Base-by-base conservation (phyloP, 2,113 vertebrate species). In the Rhinichthys klamathensis region DNA sequence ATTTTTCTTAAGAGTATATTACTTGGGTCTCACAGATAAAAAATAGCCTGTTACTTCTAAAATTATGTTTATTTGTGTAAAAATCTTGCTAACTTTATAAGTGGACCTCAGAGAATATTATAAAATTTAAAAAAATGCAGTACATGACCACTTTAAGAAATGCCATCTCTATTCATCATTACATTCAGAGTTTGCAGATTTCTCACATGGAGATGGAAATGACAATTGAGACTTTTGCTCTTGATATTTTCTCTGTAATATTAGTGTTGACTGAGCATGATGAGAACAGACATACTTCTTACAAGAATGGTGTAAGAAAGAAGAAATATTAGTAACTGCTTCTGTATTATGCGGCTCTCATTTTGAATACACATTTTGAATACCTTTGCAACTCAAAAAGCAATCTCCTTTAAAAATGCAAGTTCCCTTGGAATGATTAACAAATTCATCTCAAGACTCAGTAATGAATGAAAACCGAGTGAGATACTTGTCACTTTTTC, bases 141-240 rank as follows among this genome's bases (percentile, higher is more conserved):
- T 54, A 7, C 16, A 21, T 56, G 54, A 56, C 18, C 18, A 7
- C 51, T 41, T 76, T 82, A 72, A 58, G 51, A 41, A 60, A 82
- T 49, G 63, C 7, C 58, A 81, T 81, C 54, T 32, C 38, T 74
- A 80, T 60, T 60, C 38, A 38, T 84, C 75, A 80, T 88, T 61
- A 18, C 63, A 83, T 67, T 35, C n/a, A 58, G 25, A 16, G 49
- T 65, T 77, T 54, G 27, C 44, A 4, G 44, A 63, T 18, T 44
- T 44, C 15, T 63, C 38, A 63, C 25, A 80, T 27, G 13, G 44
- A 63, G 54, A 60, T 25, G 30, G 54, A 79, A n/a, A 41, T 41
- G 35, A 8, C 21, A 41, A 5, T 13, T 60, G 54, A 79, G 54
- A 41, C 23, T 79, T 79, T 58, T 79, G 76, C 54, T 61, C 30